These are phyloP conservation scores for Ormia ochracea DNA, from an alignment of 2,888 invertebrate genomes.

Conservation along the genomic window DNA sequence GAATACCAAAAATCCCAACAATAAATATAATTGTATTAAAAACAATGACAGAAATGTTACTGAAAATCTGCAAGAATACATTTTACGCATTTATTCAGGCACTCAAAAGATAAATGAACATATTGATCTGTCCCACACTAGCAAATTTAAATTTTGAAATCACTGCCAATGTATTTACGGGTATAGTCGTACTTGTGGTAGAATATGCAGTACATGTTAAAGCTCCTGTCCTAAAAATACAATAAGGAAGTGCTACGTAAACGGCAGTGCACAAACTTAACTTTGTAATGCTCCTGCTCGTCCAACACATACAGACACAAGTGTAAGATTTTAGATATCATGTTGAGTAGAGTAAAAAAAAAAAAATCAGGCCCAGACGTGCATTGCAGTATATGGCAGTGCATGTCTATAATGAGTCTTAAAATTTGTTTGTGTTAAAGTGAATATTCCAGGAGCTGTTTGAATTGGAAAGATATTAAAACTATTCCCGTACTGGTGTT, in stretches of 20 bases:
- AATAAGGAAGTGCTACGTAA: neutral
- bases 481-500: neutral
- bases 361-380: constrained; percentile 36
- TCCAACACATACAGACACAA: neutral
- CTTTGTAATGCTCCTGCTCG: constrained; percentile 18
- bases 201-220: neutral
- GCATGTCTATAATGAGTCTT: neutral
- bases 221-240: neutral
- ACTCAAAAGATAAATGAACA: constrained; percentile 35
- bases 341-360: constrained; percentile 18
- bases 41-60: constrained; percentile 2
- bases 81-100: constrained; percentile 43
- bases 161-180: neutral
- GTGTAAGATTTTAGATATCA: neutral
- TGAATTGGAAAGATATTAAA: neutral
- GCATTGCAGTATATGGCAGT: no score
- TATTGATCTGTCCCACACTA: constrained; percentile 42
- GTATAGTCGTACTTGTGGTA: neutral
- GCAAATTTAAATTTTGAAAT: constrained; percentile 5
- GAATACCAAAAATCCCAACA: no score
- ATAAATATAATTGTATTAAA: neutral
- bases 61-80: constrained; percentile 43
- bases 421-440: neutral
- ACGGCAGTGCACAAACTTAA: constrained; percentile 7
- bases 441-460: neutral